Evolutionary conservation across 2,113 vertebrate genomes (phyloP), one percentile per base, ranked within the genome.

Genomic region (Dasyornis broadbenti): DNA sequence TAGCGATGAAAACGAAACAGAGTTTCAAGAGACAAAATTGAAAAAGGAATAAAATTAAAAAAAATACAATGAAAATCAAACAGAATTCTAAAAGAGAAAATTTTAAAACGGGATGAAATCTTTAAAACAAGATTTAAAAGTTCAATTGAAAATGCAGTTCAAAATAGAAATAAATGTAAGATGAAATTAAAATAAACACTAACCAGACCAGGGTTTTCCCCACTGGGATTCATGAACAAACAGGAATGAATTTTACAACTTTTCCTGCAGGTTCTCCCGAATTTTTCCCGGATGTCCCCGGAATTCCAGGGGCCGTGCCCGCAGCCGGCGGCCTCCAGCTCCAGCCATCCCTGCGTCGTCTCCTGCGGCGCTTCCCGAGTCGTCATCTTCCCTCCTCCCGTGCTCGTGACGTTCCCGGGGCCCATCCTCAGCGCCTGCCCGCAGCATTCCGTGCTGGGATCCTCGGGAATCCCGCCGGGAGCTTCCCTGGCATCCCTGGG

Each of bases 311-410:
- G 9, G 3, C 80, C 6, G 37, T 96, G 96, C 24, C 82, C 82
- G 1, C 30, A 10, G 16, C 86, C 94, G 5, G n/a, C 9, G 13
- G 86, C 39, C 50, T 65, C 45, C 23, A 18, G 53, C 78, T 65
- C 22, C 86, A 65, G 54, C 11, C 44, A 44, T 0, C 86, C 93
- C 1, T 96, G 96, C 20, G 13, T 27, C 2, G 21, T 85, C 6
- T 79, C 94, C 84, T 97, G 96, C 1, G 2, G 13, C 2, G 2
- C 81, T 30, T 87, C 96, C 89, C 88, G 95, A 7, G 70, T 96
- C 73, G 50, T 97, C 30, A 94, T 96, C 31, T 97, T 79, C 61
- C 93, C 96, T 1, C 94, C 96, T 9, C 95, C 95, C 0, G 73
- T 96, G 1, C 2, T 96, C 0, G n/a, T 95, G 26, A 97, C 93